phyloP scores from a whole-genome alignment of 2,797 vertebrate species.

The Remorina albescens region DNA sequence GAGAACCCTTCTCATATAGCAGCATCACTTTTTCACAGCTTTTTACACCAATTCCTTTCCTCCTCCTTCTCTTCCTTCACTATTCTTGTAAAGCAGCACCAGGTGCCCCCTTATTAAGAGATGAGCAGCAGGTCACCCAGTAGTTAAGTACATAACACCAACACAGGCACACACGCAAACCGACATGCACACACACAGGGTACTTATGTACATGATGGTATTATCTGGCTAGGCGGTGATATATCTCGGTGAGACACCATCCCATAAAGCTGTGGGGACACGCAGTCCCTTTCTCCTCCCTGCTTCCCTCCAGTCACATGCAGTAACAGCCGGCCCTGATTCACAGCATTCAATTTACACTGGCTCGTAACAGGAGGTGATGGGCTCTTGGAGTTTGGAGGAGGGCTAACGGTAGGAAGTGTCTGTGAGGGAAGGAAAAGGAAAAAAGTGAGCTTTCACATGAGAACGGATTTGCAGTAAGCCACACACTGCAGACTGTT shows the following conservation, averaged over 20 bases:
- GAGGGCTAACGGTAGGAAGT: conserved; percentile 42
- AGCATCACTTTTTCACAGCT: conserved; percentile 3
- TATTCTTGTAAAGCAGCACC: conserved; percentile 66
- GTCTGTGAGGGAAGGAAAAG: conserved; percentile 8
- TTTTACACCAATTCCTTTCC: conserved; percentile 28
- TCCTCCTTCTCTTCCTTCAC: conserved; percentile 22
- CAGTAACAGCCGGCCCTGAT: conserved; percentile 76
- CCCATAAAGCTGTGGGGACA: conserved; percentile 79
- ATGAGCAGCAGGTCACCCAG: conserved; percentile 69
- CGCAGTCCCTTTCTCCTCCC: conserved; percentile 63
- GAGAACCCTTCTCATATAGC: conserved; percentile 37
- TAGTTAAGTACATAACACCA: conserved; percentile 71
- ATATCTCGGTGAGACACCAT: conserved; percentile 74
- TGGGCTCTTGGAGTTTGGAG: conserved; percentile 68
- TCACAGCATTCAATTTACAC: conserved; percentile 83
- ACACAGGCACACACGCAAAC: conserved; percentile 28
- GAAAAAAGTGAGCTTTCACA: conserved; percentile 44
- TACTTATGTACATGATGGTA: conserved; percentile 80
- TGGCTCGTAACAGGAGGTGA: conserved; percentile 77
- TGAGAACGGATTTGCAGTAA: conserved; percentile 60
- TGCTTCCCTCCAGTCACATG: conserved; percentile 69
- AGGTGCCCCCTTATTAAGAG: conserved; percentile 76
- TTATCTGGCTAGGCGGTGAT: conserved; percentile 73
- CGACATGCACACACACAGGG: conserved; percentile 36
- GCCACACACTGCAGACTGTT: conserved; percentile 28